phyloP scores from a whole-genome alignment of 2,888 invertebrate genomes.

The Torymus auratus region DNA sequence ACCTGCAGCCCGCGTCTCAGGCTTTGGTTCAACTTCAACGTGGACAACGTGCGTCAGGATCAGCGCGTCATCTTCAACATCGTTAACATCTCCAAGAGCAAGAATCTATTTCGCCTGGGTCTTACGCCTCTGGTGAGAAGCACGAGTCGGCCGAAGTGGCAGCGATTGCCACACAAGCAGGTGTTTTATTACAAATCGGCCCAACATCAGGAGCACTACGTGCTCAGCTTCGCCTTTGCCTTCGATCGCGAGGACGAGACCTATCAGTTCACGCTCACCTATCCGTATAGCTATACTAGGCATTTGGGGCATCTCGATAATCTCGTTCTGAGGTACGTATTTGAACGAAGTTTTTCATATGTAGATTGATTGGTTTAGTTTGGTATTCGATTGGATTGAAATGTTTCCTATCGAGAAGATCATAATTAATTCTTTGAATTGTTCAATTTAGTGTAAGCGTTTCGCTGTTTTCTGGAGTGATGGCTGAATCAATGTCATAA shows the following conservation, averaged over 20 bases:
- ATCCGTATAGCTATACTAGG: conserved; percentile 96
- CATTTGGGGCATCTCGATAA: conserved; percentile 89
- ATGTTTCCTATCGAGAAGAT: too few relatives aligned
- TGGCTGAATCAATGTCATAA: too few relatives aligned
- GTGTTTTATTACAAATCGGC: conserved; percentile 95
- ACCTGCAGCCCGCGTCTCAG: conserved; percentile 95
- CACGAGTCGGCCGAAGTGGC: conserved; percentile 94
- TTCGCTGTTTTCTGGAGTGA: too few relatives aligned
- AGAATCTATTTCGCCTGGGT: conserved; percentile 91
- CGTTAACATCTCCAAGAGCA: conserved; percentile 95
- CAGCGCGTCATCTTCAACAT: conserved; percentile 98
- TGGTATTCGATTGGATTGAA: too few relatives aligned
- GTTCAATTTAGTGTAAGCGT: too few relatives aligned
- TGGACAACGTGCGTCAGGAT: conserved; percentile 95
- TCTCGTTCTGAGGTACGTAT: conserved; percentile 57
- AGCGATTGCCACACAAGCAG: conserved; percentile 75
- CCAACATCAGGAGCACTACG: conserved; percentile 92
- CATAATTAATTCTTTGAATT: too few relatives aligned
- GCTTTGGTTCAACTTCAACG: conserved; percentile 99
- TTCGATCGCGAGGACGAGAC: conserved; percentile 97
- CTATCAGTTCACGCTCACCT: conserved; percentile 95
- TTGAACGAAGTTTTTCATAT: not conserved
- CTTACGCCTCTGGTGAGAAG: conserved; percentile 97
- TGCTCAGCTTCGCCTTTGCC: conserved; percentile 94
- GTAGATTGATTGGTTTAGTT: not conserved